Base-by-base conservation (phyloP, 2,797 vertebrate genomes). In the Oreonectes daqikongensis region DNA sequence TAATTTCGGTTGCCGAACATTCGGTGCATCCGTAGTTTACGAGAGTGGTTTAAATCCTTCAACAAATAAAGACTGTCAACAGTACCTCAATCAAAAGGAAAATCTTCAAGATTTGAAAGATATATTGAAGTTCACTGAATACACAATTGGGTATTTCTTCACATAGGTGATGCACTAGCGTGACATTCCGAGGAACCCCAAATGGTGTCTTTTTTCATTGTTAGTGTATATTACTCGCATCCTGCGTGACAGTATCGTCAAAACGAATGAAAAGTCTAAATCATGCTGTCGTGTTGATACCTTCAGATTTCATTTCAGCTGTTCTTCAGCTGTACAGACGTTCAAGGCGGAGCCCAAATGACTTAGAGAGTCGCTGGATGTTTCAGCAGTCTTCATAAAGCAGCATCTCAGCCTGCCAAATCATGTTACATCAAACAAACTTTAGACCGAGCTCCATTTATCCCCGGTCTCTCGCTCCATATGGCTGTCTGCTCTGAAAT, bases 241-340 rank as follows among this genome's bases (percentile, higher is more conserved):
- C 77, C 80, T 76, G 80, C 75, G 79, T 85, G 88, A 86, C 87
- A 26, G 81, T 80, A 78, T 78, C 75, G 72, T 40, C 69, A 80
- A 86, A 89, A 84, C 83, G 72, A 88, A 87, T 89, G 84, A 84
- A 71, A 82, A 78, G 80, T 88, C 83, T 84, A 87, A 83, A 63
- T 60, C 77, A 79, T 42, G 30, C 52, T 80, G 75, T 84, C 68
- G 14, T 44, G 42, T 59, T 59, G 52, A 42, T 71, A 44, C 76
- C 76, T 68, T 53, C 24, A 35, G 75, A 81, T 85, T 88, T 85
- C 84, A 86, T 90, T 86, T 85, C 12, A 76, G 53, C 77, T 79
- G 69, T 84, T 78, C 85, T 86, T 46, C 11, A 10, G n/a, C 20
- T 73, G 44, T 77, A 72, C 80, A 79, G 84, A 86, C 79, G 78